These are phyloP conservation scores for Botia kubotai DNA, from an alignment of 2,797 vertebrate species.

Conservation along the genomic window DNA sequence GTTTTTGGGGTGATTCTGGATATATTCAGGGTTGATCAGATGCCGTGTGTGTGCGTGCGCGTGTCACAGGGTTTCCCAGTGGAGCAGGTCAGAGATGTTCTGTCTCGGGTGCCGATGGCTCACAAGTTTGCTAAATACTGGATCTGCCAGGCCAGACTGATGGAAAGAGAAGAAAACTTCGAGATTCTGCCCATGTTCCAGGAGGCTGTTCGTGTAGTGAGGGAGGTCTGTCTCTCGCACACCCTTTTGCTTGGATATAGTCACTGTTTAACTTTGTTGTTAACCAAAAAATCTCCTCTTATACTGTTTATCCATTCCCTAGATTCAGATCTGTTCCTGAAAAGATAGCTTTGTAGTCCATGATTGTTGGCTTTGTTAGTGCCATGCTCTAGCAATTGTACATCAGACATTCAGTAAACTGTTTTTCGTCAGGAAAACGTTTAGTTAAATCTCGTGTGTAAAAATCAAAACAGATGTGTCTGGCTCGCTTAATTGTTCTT, in stretches of 20 bases:
- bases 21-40: neutral
- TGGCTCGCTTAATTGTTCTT: neutral
- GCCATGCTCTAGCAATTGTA: too few relatives aligned
- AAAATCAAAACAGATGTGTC: neutral
- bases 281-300: too few relatives aligned
- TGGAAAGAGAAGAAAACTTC: constrained; percentile 78
- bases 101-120: constrained; percentile 82
- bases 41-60: neutral
- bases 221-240: constrained; percentile 74
- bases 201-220: constrained; percentile 82
- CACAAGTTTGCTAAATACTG: constrained; percentile 90
- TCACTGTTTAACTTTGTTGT: too few relatives aligned
- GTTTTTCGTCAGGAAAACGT: too few relatives aligned
- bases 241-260: neutral
- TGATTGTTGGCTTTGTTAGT: too few relatives aligned
- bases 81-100: constrained; percentile 71
- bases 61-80: constrained; percentile 73
- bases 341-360: too few relatives aligned
- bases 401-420: too few relatives aligned
- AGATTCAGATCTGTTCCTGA: too few relatives aligned
- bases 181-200: constrained; percentile 83
- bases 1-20: neutral
- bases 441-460: too few relatives aligned
- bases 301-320: too few relatives aligned
- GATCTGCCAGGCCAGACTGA: constrained; percentile 87